Evolutionary conservation across 1,140 invertebrate species (phyloP).

Genomic region (Diuraphis noxia): DNA sequence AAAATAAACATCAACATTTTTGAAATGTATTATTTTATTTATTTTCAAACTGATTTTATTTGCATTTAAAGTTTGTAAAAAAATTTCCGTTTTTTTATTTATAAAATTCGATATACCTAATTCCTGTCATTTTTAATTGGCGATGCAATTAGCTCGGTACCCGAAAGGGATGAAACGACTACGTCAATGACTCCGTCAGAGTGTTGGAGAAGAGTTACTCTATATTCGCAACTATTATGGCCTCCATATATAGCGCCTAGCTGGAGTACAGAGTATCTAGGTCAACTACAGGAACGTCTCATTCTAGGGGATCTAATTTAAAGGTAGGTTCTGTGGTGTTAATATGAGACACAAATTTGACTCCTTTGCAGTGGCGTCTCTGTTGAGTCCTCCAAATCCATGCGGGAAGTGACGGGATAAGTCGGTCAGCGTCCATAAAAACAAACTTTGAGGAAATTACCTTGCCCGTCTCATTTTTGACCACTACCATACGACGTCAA

Average conservation of each 20-base stretch:
- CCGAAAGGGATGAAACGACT: not conserved
- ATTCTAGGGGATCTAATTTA: not conserved
- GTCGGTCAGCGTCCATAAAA: not conserved
- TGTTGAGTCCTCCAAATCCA: not conserved
- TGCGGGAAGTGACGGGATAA: not conserved
- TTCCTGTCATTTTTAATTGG: not conserved
- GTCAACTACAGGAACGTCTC: not conserved
- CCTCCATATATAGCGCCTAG: too few relatives aligned
- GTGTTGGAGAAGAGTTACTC: not conserved
- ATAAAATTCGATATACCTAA: too few relatives aligned
- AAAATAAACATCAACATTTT: too few relatives aligned
- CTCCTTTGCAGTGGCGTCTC: not conserved
- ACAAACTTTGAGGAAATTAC: not conserved
- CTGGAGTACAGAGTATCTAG: not conserved
- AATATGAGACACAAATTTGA: not conserved
- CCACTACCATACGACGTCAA: not conserved
- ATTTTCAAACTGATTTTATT: too few relatives aligned
- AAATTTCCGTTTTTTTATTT: too few relatives aligned
- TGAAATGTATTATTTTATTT: too few relatives aligned
- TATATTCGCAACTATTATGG: not conserved
- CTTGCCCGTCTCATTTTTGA: not conserved
- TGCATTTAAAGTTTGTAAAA: too few relatives aligned
- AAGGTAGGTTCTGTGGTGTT: not conserved
- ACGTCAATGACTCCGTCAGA: not conserved
- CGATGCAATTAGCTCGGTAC: not conserved